Percentiles rank a stretch among this genome's conserved stretches.
Evolutionary conservation across 2,113 vertebrate species (phyloP).

Genomic region (Pseudopipra pipra): DNA sequence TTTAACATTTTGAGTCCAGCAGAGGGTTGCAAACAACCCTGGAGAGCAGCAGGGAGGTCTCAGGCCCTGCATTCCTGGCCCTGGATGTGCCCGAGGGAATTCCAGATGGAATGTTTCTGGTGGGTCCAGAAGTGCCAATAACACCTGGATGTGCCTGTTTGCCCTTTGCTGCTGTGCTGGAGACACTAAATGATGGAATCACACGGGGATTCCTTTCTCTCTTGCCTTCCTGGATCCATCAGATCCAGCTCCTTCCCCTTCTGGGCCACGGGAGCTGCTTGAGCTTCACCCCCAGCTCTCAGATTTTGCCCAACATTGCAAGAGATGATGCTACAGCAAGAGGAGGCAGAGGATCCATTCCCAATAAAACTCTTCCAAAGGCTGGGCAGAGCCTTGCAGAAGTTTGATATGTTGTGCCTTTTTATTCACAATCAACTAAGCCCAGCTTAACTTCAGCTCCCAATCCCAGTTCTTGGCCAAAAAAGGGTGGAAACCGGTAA

Average conservation of each 20-base stretch:
- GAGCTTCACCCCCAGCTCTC: background rate
- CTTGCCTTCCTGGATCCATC: background rate
- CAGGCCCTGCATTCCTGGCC: background rate
- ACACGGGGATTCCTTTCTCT: background rate
- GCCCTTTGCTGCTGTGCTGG: background rate
- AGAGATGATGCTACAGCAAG: background rate
- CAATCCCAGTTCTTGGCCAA: background rate
- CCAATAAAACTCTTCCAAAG: background rate
- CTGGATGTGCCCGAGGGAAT: background rate
- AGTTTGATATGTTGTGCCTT: background rate
- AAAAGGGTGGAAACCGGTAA: background rate
- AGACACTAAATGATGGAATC: background rate
- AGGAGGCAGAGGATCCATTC: background rate
- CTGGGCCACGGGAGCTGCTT: background rate
- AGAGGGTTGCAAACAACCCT: background rate
- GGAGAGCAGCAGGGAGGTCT: background rate
- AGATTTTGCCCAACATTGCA: background rate
- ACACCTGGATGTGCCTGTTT: background rate
- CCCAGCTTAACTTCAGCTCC: background rate
- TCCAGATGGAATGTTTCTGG: background rate
- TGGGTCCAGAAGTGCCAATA: background rate
- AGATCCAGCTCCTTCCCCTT: background rate
- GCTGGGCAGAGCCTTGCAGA: background rate
- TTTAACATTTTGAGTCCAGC: background rate
- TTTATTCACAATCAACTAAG: background rate